These are phyloP conservation scores for Rhynchonycteris naso DNA, from an alignment of 2,797 vertebrate genomes.

Conservation along the genomic window DNA sequence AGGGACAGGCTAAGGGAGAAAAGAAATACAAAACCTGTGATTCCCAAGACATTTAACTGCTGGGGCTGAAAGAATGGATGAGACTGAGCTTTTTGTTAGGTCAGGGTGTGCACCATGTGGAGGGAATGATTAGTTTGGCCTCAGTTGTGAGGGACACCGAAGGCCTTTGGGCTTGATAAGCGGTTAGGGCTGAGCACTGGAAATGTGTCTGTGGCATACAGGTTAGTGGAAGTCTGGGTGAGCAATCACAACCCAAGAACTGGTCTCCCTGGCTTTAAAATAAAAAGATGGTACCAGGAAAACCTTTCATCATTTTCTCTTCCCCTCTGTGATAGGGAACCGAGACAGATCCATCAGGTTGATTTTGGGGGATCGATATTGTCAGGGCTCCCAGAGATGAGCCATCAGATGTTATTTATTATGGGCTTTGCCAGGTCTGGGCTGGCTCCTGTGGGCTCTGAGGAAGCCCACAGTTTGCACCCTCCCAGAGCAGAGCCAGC, in stretches of 20 bases:
- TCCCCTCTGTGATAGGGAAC: slow-evolving; percentile 48
- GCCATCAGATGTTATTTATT: slow-evolving; percentile 64
- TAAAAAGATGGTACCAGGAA: background rate
- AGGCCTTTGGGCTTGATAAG: background rate
- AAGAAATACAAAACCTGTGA: background rate
- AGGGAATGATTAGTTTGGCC: background rate
- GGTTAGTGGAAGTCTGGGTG: background rate
- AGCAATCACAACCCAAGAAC: background rate
- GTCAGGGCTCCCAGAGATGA: slow-evolving; percentile 16
- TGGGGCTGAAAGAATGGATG: background rate
- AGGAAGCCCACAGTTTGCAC: background rate
- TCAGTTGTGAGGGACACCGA: background rate
- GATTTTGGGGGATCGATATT: slow-evolving; percentile 53
- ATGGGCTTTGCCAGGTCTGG: background rate
- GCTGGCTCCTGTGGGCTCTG: background rate
- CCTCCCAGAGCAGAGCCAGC: background rate
- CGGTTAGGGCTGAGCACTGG: background rate
- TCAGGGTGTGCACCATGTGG: accelerated
- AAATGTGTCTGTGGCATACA: background rate
- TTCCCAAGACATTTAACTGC: background rate
- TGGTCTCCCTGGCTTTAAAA: background rate
- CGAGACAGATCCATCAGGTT: slow-evolving; percentile 66
- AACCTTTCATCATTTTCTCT: slow-evolving; percentile 14
- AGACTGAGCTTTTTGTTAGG: background rate
- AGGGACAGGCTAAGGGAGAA: background rate